Evolutionary conservation across 2,888 invertebrate species (phyloP), one percentile per base, ranked within the genome.

Genomic region (Campoplex nolae): DNA sequence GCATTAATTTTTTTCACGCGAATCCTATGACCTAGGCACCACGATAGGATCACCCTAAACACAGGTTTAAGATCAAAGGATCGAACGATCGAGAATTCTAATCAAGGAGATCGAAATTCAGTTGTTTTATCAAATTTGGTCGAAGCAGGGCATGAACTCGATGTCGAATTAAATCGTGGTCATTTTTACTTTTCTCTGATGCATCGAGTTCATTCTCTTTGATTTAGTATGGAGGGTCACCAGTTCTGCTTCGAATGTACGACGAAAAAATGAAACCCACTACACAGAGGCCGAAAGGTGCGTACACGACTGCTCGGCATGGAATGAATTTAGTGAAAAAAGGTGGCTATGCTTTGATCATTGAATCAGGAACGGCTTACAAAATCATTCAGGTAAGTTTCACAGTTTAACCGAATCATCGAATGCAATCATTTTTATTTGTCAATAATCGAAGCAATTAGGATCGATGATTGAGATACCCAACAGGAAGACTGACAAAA

Each of bases 331-430:
- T 95, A 88, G 96, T 97, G 0, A 95, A 95, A 91, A 92, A 94
- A 51, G 97, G 97, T 0, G 96, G 96, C 3, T 97, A 96, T 91
- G 97, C 97, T 0, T 97, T 96, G 93, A 96, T 97, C 90, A 95
- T 96, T 6, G 97, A 97, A 92, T 96, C 95, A 0, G 95, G 96
- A 0, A 95, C 95, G 0, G 97, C 96, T 0, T 97, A 97, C 92
- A 96, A 96, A 88, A 96, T 97, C 28, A 97, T 97, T 92, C 95
- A 95, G 77, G 93, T 92, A 86, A 83, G 4, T n/a, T 35, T 48
- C 32, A n/a, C 6, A 35, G 18, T 23, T 13, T 2, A 1, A 38
- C n/a, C 11, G 11, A 18, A 56, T 56, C 32, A 11, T 32, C 45
- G 32, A 51, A 51, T 23, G 4, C 4, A 28, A 16, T 51, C 8